Evolutionary conservation across 2,797 vertebrate species (phyloP).

Genomic region (Lutjanus campechanus): DNA sequence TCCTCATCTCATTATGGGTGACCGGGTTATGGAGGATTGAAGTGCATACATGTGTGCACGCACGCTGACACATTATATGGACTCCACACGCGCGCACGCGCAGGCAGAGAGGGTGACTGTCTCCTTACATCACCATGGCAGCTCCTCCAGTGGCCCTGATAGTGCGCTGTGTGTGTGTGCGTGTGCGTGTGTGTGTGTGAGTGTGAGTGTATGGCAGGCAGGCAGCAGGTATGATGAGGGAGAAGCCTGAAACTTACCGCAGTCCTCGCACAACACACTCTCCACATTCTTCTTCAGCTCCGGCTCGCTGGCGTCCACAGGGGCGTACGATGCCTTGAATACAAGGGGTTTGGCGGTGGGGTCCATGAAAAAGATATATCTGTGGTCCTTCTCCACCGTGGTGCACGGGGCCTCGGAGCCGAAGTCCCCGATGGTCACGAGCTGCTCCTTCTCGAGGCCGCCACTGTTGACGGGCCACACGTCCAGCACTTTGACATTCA

Average conservation of each 20-base stretch:
- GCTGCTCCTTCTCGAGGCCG: conserved; percentile 94
- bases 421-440: conserved; percentile 94
- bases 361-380: conserved; percentile 98
- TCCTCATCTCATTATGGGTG: conserved; percentile 66
- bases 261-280: conserved; percentile 94
- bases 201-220: conserved; percentile 62
- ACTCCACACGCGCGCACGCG: conserved; percentile 61
- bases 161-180: conserved; percentile 55
- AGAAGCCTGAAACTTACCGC: conserved; percentile 91
- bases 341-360: conserved; percentile 93
- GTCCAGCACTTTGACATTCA: conserved; percentile 95
- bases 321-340: conserved; percentile 94
- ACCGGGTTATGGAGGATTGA: conserved; percentile 68
- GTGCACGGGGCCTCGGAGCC: conserved; percentile 91
- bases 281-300: conserved; percentile 95
- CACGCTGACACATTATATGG: conserved; percentile 48
- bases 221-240: conserved; percentile 2
- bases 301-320: conserved; percentile 92
- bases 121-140: conserved; percentile 77
- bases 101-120: conserved; percentile 54
- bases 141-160: conserved; percentile 64
- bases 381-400: conserved; percentile 94
- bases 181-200: neutral
- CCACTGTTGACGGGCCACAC: conserved; percentile 96
- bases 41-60: conserved; percentile 50